These are phyloP conservation scores for Strix aluco DNA, from an alignment of 2,113 vertebrate species.

Conservation along the genomic window DNA sequence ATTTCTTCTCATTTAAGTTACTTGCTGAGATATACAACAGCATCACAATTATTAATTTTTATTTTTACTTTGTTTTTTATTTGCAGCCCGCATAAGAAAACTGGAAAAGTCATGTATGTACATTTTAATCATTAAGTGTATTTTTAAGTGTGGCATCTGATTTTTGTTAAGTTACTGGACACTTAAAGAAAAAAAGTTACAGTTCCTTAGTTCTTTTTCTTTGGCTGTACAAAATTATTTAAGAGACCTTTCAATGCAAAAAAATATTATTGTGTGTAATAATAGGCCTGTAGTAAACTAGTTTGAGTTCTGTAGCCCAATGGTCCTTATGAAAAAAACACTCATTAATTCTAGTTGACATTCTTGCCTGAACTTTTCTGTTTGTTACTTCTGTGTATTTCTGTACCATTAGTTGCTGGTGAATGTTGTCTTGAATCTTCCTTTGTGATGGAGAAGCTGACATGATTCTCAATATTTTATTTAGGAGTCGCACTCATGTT, in stretches of 20 bases:
- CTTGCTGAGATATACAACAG: background rate
- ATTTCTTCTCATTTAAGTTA: background rate
- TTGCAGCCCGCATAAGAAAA: slow-evolving; percentile 77
- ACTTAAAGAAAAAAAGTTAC: background rate
- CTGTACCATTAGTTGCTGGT: background rate
- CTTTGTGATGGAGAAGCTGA: background rate
- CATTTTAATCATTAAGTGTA: background rate
- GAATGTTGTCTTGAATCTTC: background rate
- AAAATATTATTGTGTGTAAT: background rate
- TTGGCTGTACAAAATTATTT: background rate
- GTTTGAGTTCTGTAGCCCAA: background rate
- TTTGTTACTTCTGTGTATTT: background rate
- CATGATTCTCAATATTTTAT: background rate
- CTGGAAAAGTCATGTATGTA: slow-evolving; percentile 74
- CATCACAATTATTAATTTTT: background rate
- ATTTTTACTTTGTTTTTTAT: slow-evolving; percentile 35
- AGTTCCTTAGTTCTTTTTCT: background rate
- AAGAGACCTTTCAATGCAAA: background rate
- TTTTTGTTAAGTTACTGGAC: background rate
- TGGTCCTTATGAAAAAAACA: background rate
- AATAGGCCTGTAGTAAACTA: background rate
- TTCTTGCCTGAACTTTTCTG: background rate
- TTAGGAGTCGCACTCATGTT: background rate
- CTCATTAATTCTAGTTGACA: background rate
- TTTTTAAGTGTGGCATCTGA: background rate